Evolutionary conservation across 2,888 invertebrate species (phyloP), one percentile per base, ranked within the genome.

Genomic region (Chirona hameri): DNA sequence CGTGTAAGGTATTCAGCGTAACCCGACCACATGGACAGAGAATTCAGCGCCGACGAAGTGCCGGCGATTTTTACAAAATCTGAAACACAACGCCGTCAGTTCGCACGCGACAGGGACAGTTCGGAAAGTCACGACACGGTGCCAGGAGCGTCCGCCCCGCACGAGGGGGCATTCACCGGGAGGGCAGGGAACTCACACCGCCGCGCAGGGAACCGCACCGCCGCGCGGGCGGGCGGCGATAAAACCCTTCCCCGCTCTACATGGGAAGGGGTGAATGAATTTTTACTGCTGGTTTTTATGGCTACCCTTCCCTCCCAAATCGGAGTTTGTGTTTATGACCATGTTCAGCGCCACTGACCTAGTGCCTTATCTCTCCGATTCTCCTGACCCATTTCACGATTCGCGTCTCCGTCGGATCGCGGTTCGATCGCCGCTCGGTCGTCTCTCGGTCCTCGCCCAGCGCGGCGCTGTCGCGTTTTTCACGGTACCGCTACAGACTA

Each of bases 1-100:
- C 80, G 80, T 48, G 80, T 80, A 29, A 80, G 80, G 52, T 80
- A 80, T 52, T 80, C 80, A 18, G 80, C 80, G 29, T 80, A 80
- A 52, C 80, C 80, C 27, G 80, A 80, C 80, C 80, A 80, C 80
- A 80, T 80, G 15, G 80, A 80, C 15, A 80, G 80, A 3, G 80
- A 55, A 52, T 55, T 80, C 52, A 80, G 80, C 52, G 80, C 52
- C 52, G 80, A 80, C 29, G 80, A 80, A 5, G 80, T 29, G 52
- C 80, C 80, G 52, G 80, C 80, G 80, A 80, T 80, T 29, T 80
- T 80, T 27, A 80, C 80, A 80, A 80, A 80, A 80, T 80, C 80
- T 80, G 76, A 76, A 76, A 76, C 76, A 76, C 24, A 76, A 24
- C 9, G 5, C 76, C 18, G 76, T 76, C 76, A 76, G 24, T 46